Conservation (phyloP, 2,888 invertebrate genomes). For the Polymixis flavicincta region DNA sequence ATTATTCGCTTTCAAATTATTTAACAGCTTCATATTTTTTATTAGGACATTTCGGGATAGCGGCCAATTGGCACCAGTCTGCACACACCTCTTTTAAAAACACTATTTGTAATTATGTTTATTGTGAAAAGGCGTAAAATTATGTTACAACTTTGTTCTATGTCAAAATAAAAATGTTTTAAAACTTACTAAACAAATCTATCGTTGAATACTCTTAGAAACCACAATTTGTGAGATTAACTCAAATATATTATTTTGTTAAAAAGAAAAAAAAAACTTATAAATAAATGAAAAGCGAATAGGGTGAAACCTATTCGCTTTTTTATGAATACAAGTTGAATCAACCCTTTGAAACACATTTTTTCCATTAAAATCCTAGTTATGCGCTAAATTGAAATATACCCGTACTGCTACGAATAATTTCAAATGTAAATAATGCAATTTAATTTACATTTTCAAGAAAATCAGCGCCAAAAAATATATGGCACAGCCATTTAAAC, state of each 20-base stretch:
- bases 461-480: conserved; percentile 35
- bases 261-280: background rate
- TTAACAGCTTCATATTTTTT: conserved; percentile 71
- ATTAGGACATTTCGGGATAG: conserved; percentile 34
- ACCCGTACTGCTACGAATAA: conserved; percentile 21
- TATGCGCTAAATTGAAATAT: conserved; percentile 24
- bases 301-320: background rate
- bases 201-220: background rate
- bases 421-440: conserved; percentile 51
- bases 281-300: background rate
- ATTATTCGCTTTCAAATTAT: conserved; percentile 78
- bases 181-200: background rate
- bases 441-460: conserved; percentile 42
- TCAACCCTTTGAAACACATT: background rate
- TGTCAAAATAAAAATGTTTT: conserved; percentile 9
- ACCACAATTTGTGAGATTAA: background rate
- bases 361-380: background rate
- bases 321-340: background rate
- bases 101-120: conserved; percentile 19
- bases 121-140: conserved; percentile 29
- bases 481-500: conserved; percentile 19
- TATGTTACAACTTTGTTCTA: conserved; percentile 15
- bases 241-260: too few relatives aligned
- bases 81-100: conserved; percentile 32
- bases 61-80: conserved; percentile 50